Evolutionary conservation across 1,140 invertebrate species (phyloP), one percentile per base, ranked within the genome.

Genomic region (Augochlora pura): DNA sequence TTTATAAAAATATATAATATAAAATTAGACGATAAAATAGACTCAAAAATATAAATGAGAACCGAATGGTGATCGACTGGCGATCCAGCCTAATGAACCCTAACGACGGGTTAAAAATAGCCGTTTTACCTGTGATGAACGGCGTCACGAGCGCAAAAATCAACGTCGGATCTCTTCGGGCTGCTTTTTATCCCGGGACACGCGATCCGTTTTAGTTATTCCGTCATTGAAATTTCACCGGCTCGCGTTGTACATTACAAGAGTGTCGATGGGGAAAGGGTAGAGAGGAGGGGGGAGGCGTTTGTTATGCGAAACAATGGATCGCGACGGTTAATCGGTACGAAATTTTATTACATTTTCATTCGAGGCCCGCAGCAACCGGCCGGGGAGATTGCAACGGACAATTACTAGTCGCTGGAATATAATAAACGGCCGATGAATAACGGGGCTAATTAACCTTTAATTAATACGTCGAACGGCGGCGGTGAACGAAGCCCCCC

Each of bases 61-160:
- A 25, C n/a, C 63, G 12, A 16, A 60, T n/a, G 42, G 21, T 63
- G 67, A 67, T 75, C 67, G 73, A 32, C 46, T 75, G 49, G 49
- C 21, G 54, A 10, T 57, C 39, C 39, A 25, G 65, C 74, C 46
- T 77, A 77, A 77, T 62, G 57, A 69, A 39, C 65, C 65, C 42
- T 77, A 77, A 68, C 59, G 74, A 69, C 14, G 25, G 59, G 75
- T 70, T 77, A 77, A 77, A 77, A 77, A 77, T 77, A 63, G 5
- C 42, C n/a, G 39, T 49, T 32, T n/a, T 32, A 32, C 32, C 49
- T 10, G 46, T 63, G 75, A 77, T 77, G 67, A 49, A 18, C 42
- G 25, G 49, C 39, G 74, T 49, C 39, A 32, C 65, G 54, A 77
- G 49, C n/a, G 16, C 39, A 59, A 57, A 52, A 74, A 52, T 74